phyloP scores from a whole-genome alignment of 2,888 invertebrate species.

The Biston stratarius region DNA sequence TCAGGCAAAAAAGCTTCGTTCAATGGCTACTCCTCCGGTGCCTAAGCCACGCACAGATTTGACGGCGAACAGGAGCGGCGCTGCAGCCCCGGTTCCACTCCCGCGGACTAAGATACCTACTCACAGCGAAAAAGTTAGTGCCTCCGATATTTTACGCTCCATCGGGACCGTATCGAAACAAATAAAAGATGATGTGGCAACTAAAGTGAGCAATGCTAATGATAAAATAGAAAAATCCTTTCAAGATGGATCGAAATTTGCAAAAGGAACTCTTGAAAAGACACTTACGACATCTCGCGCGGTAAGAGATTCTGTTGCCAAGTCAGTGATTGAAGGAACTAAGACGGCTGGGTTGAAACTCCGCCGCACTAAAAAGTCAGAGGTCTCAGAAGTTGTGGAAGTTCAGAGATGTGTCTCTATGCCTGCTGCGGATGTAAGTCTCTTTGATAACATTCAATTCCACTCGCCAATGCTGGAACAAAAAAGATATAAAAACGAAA shows the following conservation, averaged over 20 bases:
- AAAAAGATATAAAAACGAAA: conserved; percentile 64
- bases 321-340: conserved; percentile 88
- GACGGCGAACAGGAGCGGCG: conserved; percentile 42
- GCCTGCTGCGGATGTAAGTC: conserved; percentile 84
- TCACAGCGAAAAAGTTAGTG: conserved; percentile 65
- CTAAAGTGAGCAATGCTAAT: conserved; percentile 78
- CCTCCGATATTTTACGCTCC: conserved; percentile 80
- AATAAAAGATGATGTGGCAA: conserved; percentile 84
- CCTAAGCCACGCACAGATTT: conserved; percentile 74
- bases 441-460: conserved; percentile 89
- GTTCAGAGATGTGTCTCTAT: conserved; percentile 84
- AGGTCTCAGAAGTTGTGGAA: conserved; percentile 53
- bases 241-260: conserved; percentile 73
- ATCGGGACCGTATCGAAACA: conserved; percentile 86
- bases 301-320: conserved; percentile 83
- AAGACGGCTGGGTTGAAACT: conserved; percentile 84
- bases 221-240: conserved; percentile 74
- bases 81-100: conserved; percentile 82
- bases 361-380: conserved; percentile 64
- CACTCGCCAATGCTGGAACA: conserved; percentile 87
- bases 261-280: conserved; percentile 79
- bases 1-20: not conserved
- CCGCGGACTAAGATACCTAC: conserved; percentile 76
- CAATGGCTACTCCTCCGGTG: conserved; percentile 78
- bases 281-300: conserved; percentile 81